Base-by-base conservation (phyloP, 2,888 invertebrate species). In the Polyommatus icarus region DNA sequence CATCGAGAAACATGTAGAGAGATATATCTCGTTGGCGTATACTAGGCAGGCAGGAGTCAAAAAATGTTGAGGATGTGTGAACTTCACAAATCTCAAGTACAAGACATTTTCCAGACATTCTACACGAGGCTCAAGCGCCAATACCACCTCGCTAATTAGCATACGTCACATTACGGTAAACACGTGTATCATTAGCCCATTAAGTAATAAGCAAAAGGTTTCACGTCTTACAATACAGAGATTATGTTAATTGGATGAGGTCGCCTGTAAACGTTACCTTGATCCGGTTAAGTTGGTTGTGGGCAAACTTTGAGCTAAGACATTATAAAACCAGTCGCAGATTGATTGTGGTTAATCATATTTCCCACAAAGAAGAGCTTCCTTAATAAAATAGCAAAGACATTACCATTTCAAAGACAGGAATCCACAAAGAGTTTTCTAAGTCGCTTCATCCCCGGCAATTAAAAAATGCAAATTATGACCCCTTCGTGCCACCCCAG, bases 231-330 rank as follows among this genome's bases (percentile, higher is more conserved):
- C 76, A 77, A 59, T 76, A 76, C 73, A 72, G 77, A 76, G 76
- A 77, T 79, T 79, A 78, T 10, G 80, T 78, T 80, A 79, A 80
- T 79, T 80, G 75, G 78, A 77, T 80, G 71, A 76, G 18, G 32
- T 54, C 46, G 75, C 24, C 75, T 75, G 54, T 24, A 54, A 72
- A 72, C 72, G 36, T 40, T 54, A 46, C 50, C 75, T 75, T 54
- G 75, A 54, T 75, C 29, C 54, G 50, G 29, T 54, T 79, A 79
- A 78, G 80, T 77, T 77, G 72, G 54, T 54, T 75, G 54, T 24
- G 75, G 75, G 7, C 20, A 75, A 75, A 50, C 75, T 75, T 75
- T 29, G 75, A 75, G 54, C 29, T 72, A 67, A 67, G 67, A 67
- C 6, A 29, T 29, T 32, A 67, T 67, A 67, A 67, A 67, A 67